Evolutionary conservation across 2,113 vertebrate species (phyloP).

Genomic region (Machaerirhynchus nigripectus): DNA sequence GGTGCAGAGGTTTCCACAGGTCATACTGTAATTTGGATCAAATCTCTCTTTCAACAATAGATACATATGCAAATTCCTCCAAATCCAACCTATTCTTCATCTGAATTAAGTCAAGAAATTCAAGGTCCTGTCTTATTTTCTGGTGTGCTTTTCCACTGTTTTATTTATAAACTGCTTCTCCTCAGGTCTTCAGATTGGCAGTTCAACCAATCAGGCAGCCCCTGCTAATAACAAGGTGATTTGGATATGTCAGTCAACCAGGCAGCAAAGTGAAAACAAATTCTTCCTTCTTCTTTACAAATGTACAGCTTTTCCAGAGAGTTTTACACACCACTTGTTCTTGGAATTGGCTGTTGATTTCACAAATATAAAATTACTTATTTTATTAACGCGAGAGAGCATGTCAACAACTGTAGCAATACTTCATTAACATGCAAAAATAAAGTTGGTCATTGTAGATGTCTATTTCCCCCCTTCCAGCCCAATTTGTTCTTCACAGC

Average conservation of each 20-base stretch:
- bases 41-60: neutral
- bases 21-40: neutral
- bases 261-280: neutral
- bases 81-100: neutral
- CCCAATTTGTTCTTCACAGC: neutral
- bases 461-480: neutral
- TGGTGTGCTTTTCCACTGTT: neutral
- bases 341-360: neutral
- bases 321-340: neutral
- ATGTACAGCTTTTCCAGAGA: neutral
- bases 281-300: neutral
- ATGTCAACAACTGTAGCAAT: neutral
- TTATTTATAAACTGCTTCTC: neutral
- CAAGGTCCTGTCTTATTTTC: neutral
- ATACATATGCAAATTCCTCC: neutral
- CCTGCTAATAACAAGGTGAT: neutral
- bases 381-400: neutral
- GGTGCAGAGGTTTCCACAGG: neutral
- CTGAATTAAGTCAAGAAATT: neutral
- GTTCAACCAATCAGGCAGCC: neutral
- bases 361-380: neutral
- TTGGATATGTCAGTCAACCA: neutral
- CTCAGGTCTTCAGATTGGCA: neutral
- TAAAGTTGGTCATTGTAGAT: neutral
- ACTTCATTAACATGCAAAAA: neutral